A percentile compares a stretch with the other conserved stretches of the same genome.
These are phyloP conservation scores for Actinostola sp. DNA, from an alignment of 92 coral and sea anemone species.

Conservation along the genomic window DNA sequence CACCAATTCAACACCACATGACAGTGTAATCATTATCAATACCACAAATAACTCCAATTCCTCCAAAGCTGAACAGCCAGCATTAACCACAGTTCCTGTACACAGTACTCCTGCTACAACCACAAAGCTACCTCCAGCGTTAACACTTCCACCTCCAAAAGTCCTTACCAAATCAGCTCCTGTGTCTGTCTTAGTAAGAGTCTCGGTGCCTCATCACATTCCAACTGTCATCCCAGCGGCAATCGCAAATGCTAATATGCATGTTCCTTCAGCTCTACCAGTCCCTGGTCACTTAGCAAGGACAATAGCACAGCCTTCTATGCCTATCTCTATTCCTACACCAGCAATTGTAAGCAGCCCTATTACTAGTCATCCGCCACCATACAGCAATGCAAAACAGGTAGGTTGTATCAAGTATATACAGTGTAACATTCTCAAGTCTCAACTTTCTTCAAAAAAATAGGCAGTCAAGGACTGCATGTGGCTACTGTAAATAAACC, in stretches of 20 bases:
- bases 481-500: too few species aligned
- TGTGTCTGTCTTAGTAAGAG: conserved; percentile 86
- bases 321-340: conserved; percentile 98
- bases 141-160: conserved; percentile 15
- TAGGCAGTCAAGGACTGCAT: too few species aligned
- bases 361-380: conserved; percentile 72
- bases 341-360: conserved; percentile 97
- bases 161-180: conserved; percentile 60
- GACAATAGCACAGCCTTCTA: conserved; percentile 50
- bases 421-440: too few species aligned
- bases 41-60: background rate
- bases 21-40: conserved; percentile 9
- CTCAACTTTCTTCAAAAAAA: too few species aligned
- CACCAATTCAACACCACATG: background rate
- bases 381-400: conserved; percentile 96
- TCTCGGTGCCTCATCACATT: conserved; percentile 67
- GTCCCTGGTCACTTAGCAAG: conserved; percentile 85
- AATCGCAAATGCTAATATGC: conserved; percentile 92
- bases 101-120: background rate
- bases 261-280: conserved; percentile 91
- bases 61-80: conserved; percentile 9
- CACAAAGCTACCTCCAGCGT: conserved; percentile 16
- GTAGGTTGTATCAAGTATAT: too few species aligned
- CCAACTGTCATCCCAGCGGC: conserved; percentile 92
- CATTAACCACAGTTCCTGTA: conserved; percentile 14